These are phyloP conservation scores for Dryobotodes eremita DNA, from an alignment of 2,888 invertebrate species.

Conservation along the genomic window DNA sequence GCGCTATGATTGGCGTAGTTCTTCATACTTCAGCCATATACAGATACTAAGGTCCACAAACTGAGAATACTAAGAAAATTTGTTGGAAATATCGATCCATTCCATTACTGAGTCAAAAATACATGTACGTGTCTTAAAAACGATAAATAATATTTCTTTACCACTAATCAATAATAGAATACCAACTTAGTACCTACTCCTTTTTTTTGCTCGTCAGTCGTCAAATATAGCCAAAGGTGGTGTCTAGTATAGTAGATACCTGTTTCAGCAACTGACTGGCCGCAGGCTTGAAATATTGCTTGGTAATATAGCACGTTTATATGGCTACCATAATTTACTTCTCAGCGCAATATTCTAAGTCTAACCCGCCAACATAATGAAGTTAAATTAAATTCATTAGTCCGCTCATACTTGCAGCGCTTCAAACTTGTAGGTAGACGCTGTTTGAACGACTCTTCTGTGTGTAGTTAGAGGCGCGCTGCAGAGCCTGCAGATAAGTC, in stretches of 20 bases:
- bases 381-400: constrained; percentile 53
- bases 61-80: background rate
- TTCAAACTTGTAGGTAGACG: constrained; percentile 52
- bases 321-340: constrained; percentile 16
- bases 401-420: constrained; percentile 49
- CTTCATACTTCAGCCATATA: constrained; percentile 26
- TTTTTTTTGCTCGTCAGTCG: background rate
- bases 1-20: constrained; percentile 67
- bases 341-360: constrained; percentile 43
- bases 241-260: background rate
- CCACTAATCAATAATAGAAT: background rate
- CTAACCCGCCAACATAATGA: constrained; percentile 44
- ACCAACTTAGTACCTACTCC: too few relatives aligned
- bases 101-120: too few relatives aligned
- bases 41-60: constrained; percentile 21
- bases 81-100: background rate
- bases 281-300: background rate
- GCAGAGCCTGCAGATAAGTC: constrained; percentile 71
- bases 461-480: constrained; percentile 65
- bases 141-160: background rate
- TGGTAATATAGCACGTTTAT: background rate
- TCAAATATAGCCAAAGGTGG: background rate
- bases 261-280: too few relatives aligned
- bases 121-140: background rate
- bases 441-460: constrained; percentile 56